Conservation (phyloP, 1,140 invertebrate species). For the Mesaphorura yosii region DNA sequence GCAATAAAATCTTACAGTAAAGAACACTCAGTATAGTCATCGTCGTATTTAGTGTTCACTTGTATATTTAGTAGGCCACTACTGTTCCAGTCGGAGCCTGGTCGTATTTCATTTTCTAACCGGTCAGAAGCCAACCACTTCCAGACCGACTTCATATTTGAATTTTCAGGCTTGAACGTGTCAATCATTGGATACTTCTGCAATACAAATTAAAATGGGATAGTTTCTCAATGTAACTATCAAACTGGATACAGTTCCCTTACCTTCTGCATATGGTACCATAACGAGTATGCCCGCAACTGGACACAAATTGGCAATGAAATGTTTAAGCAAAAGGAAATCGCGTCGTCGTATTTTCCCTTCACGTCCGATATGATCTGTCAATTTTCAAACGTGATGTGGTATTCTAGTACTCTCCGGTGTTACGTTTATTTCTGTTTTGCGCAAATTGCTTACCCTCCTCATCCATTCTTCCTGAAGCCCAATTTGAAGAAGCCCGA, state of each 20-base stretch:
- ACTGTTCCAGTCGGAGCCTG: conserved; percentile 37
- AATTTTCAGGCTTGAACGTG: conserved; percentile 34
- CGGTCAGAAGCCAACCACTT: conserved; percentile 44
- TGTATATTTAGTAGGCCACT: conserved; percentile 45
- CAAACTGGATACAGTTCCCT: conserved; percentile 32
- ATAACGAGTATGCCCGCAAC: conserved; percentile 41
- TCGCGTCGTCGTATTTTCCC: conserved; percentile 37
- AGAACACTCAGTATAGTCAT: conserved; percentile 45
- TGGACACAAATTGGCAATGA: conserved; percentile 40
- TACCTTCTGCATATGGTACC: conserved; percentile 33
- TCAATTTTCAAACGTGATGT: conserved; percentile 20
- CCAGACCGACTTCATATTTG: conserved; percentile 52
- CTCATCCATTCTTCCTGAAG: conserved; percentile 38
- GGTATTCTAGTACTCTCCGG: conserved; percentile 1
- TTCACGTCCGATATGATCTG: conserved; percentile 37
- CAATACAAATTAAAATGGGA: too few species aligned
- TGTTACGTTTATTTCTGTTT: not conserved
- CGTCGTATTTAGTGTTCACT: conserved; percentile 39
- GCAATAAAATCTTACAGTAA: conserved; percentile 40
- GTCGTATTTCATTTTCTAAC: conserved; percentile 38
- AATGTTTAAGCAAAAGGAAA: conserved; percentile 41
- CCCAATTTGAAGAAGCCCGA: conserved; percentile 49
- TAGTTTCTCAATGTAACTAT: too few species aligned
- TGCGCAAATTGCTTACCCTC: conserved; percentile 6
- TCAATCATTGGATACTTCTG: too few species aligned